Evolutionary conservation across 1,140 invertebrate species (phyloP).

Genomic region (Limonius californicus): DNA sequence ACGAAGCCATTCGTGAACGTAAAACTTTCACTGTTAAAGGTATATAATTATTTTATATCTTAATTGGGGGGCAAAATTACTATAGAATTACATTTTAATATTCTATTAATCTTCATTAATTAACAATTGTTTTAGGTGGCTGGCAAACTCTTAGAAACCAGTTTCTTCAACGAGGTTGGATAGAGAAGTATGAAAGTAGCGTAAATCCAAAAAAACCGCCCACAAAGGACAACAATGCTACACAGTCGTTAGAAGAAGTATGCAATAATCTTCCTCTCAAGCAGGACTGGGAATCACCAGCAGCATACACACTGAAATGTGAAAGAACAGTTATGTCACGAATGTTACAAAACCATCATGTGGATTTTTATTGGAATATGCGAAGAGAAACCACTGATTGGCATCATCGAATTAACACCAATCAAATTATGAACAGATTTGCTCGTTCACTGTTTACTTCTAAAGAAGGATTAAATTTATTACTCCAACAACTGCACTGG

Average conservation of each 20-base stretch:
- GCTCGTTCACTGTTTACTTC: slow-evolving; percentile 82
- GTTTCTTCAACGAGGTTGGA: slow-evolving; percentile 58
- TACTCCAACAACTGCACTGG: slow-evolving; percentile 85
- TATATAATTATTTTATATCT: slow-evolving; percentile 17
- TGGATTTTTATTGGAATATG: slow-evolving; percentile 86
- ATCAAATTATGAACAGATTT: slow-evolving; percentile 73
- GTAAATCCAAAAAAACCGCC: background rate
- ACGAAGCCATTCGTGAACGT: slow-evolving; percentile 51
- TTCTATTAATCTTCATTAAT: too few species aligned
- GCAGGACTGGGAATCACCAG: slow-evolving; percentile 47
- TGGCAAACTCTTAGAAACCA: slow-evolving; percentile 54
- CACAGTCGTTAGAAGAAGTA: slow-evolving; percentile 32
- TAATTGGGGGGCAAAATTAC: background rate
- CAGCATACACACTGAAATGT: slow-evolving; percentile 48
- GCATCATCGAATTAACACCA: slow-evolving; percentile 56
- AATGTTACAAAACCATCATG: slow-evolving; percentile 61
- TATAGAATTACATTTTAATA: background rate
- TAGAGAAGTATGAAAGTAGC: slow-evolving; percentile 57
- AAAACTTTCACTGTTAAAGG: slow-evolving; percentile 53
- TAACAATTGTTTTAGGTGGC: slow-evolving; percentile 31
- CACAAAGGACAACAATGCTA: background rate
- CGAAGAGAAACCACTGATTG: slow-evolving; percentile 75
- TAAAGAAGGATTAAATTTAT: slow-evolving; percentile 82
- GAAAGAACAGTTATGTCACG: slow-evolving; percentile 60
- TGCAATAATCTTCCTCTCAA: slow-evolving; percentile 50